Conservation (phyloP, 2,888 invertebrate species). For the Harpagoxenus sublaevis region DNA sequence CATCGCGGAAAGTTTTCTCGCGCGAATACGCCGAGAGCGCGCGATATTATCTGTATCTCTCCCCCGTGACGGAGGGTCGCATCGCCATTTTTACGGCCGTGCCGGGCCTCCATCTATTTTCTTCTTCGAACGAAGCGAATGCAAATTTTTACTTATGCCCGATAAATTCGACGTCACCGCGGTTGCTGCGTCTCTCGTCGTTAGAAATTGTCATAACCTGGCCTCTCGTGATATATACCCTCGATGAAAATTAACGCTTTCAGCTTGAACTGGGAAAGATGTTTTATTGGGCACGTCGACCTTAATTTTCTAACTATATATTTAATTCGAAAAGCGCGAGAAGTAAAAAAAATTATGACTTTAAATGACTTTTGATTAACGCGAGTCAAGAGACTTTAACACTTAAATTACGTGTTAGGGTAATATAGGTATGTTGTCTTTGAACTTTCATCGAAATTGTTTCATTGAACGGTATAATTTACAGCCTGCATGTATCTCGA, state of each 20-base stretch:
- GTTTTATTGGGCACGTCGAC: not conserved
- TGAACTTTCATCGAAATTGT: not conserved
- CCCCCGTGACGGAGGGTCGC: constrained; percentile 1
- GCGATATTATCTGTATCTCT: constrained; percentile 35
- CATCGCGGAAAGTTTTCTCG: constrained; percentile 55
- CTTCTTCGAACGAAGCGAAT: not conserved
- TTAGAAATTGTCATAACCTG: not conserved
- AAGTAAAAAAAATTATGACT: not conserved
- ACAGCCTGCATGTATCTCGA: not conserved
- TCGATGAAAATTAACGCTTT: not conserved
- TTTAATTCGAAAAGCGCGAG: not conserved
- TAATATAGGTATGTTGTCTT: not conserved
- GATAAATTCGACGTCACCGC: constrained; percentile 1
- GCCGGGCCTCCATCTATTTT: constrained; percentile 11
- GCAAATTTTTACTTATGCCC: constrained; percentile 23
- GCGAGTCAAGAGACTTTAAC: too few species aligned
- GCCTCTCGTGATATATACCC: not conserved
- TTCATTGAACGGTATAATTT: not conserved
- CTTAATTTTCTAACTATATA: not conserved
- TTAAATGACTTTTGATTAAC: not conserved
- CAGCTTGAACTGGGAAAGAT: not conserved
- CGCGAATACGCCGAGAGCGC: constrained; percentile 27
- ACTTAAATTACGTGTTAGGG: not conserved
- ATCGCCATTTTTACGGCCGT: constrained; percentile 33
- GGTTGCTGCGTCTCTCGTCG: not conserved